Evolutionary conservation across 2,888 invertebrate genomes (phyloP).

Genomic region (Acheta domesticus): DNA sequence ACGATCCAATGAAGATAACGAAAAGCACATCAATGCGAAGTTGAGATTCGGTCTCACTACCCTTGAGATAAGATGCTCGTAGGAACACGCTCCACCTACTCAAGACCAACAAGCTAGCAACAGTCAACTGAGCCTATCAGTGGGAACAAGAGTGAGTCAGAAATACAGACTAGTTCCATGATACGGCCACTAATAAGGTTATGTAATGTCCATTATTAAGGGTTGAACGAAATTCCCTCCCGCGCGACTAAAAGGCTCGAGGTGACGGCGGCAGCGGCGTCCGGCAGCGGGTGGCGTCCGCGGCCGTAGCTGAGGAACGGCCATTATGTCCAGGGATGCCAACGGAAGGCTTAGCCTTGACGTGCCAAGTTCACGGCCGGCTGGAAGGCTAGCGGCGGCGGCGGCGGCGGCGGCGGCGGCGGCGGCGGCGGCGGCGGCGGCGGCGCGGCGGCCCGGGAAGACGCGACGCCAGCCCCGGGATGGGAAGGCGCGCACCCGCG

Average conservation of each 20-base stretch:
- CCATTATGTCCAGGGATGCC: conserved; percentile 18
- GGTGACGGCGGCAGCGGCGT: not conserved
- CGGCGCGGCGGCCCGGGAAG: not conserved
- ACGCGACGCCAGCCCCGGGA: not conserved
- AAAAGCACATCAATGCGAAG: too few species aligned
- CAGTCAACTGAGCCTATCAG: too few species aligned
- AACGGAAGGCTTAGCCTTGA: conserved; percentile 18
- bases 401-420: too few species aligned
- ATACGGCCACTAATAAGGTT: not conserved
- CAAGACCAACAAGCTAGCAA: too few species aligned
- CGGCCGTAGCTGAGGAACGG: not conserved
- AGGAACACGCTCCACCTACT: too few species aligned
- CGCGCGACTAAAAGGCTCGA: not conserved
- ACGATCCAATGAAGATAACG: too few species aligned
- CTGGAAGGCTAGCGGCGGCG: not conserved
- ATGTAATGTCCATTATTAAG: too few species aligned
- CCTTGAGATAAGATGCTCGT: too few species aligned
- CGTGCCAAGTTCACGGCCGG: conserved; percentile 18
- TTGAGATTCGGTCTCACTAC: too few species aligned
- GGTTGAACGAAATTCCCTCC: too few species aligned
- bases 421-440: too few species aligned
- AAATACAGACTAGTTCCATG: not conserved
- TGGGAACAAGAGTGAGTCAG: too few species aligned
- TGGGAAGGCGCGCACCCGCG: not conserved
- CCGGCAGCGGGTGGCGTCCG: not conserved